Conservation (phyloP, 1,140 invertebrate species). For the Penaeus japonicus region DNA sequence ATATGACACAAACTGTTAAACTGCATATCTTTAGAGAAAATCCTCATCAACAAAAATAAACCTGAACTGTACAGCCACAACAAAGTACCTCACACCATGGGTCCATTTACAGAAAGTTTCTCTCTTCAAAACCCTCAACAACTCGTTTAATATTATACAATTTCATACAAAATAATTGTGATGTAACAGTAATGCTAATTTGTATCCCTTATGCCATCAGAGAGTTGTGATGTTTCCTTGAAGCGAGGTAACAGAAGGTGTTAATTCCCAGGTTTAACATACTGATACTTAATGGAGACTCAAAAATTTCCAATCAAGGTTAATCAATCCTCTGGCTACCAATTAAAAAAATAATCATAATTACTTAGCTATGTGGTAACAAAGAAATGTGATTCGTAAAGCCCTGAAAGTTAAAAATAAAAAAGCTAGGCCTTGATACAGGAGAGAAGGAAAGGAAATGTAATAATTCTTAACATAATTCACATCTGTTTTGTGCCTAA, state of each 20-base stretch:
- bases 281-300: no score
- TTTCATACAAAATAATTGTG: constrained; percentile 49
- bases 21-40: constrained; percentile 53
- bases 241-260: constrained; percentile 34
- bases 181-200: constrained; percentile 37
- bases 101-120: constrained; percentile 19
- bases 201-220: constrained; percentile 40
- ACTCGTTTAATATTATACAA: constrained; percentile 31
- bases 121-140: constrained; percentile 42
- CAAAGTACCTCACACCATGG: constrained; percentile 28
- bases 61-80: constrained; percentile 52
- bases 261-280: constrained; percentile 19
- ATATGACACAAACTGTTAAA: constrained; percentile 56
- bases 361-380: no score
- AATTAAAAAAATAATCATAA: no score
- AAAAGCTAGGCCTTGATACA: no score
- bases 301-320: no score
- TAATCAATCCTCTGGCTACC: no score
- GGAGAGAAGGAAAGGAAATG: neutral
- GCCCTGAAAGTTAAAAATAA: no score
- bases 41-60: constrained; percentile 53
- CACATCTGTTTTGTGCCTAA: constrained; percentile 36
- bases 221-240: constrained; percentile 32
- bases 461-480: neutral
- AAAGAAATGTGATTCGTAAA: no score